These are phyloP conservation scores for Wiebesia pumilae DNA, from an alignment of 1,140 invertebrate species.

Conservation along the genomic window DNA sequence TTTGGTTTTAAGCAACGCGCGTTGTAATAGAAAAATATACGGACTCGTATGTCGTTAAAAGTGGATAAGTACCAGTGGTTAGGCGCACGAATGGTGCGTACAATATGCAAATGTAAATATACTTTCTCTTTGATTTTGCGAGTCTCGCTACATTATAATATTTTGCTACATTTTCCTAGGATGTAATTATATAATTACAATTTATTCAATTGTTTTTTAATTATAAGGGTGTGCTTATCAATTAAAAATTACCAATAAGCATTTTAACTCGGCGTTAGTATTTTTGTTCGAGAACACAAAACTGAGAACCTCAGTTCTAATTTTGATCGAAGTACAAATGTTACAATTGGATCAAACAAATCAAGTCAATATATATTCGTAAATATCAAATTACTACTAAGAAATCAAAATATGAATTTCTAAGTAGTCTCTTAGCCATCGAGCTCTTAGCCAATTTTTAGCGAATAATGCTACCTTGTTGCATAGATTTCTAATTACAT, in stretches of 20 bases:
- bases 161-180: background rate
- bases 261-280: background rate
- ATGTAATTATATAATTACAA: background rate
- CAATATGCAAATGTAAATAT: background rate
- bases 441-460: background rate
- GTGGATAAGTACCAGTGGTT: background rate
- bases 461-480: background rate
- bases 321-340: background rate
- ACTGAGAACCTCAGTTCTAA: background rate
- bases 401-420: background rate
- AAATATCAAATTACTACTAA: background rate
- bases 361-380: background rate
- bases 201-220: background rate
- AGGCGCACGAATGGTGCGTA: background rate
- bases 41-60: background rate
- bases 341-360: background rate
- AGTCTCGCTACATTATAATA: background rate
- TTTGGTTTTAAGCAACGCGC: background rate
- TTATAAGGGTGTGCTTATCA: background rate
- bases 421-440: background rate
- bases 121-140: conserved; percentile 13
- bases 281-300: background rate
- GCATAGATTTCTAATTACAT: background rate
- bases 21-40: background rate
- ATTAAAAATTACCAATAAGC: background rate